Base-by-base conservation (phyloP, 2,113 vertebrate species). In the Lophochroa leadbeateri region DNA sequence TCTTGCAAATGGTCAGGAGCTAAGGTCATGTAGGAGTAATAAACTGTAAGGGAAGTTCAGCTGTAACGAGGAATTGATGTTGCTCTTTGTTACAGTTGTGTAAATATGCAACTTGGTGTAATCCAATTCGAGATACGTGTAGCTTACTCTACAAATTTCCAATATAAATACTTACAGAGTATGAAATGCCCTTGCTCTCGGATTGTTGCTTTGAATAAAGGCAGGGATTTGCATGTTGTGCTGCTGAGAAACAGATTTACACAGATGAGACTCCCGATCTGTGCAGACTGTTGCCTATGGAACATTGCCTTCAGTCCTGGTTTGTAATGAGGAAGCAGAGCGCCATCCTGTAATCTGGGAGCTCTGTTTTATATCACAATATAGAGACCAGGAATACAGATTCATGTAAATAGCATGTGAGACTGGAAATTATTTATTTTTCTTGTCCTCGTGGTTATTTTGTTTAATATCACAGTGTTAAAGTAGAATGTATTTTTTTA, bases 141-240 rank as follows among this genome's bases (percentile, higher is more conserved):
- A 44, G 24, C 1, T 0, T 44, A 21, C 29, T 49, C 57, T 24
- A 58, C 33, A 24, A 24, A 58, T 35, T 58, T 58, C 57, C 33
- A 58, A 0, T 17, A 0, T 3, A 41, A 64, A 13, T n/a, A 7
- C 41, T 75, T 65, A 46, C 43, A 0, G 33, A 43, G 44, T 50
- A 4, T 41, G 25, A 68, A 74, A 63, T 58, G 23, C 10, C 31
- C 37, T 60, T 79, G 33, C 61, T 28, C 13, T 85, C 27, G 39
- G 33, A 35, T 47, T n/a, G 2, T 35, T 68, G 47, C 28, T 87
- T 58, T 65, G 53, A 57, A 25, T 70, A 35, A 61, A 43, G 37
- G 78, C 63, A 63, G 29, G 27, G 58, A 24, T 88, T 90, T 90
- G 33, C 31, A 13, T n/a, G 1, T 37, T 78, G 28, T 58, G 43